Conservation (phyloP, 2,113 vertebrate species). For the Nothobranchius furzeri region DNA sequence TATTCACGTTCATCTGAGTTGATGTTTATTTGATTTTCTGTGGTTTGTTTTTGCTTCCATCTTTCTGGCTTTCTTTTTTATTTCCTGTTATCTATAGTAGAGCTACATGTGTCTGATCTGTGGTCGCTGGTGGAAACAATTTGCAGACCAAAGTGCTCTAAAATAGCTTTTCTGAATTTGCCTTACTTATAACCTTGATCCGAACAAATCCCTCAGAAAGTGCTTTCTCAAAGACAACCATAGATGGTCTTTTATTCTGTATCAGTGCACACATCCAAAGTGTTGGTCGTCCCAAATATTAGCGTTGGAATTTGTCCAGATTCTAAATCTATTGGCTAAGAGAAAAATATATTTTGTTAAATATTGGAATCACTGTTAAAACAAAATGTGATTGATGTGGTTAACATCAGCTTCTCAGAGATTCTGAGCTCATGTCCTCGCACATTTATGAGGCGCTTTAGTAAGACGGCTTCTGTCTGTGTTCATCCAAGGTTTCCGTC, state of each 20-base stretch:
- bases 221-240: neutral
- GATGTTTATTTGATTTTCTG: neutral
- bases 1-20: too few relatives aligned
- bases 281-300: neutral
- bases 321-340: neutral
- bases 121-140: neutral
- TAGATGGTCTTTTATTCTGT: neutral
- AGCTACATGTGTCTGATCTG: neutral
- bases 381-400: too few relatives aligned
- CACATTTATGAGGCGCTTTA: too few relatives aligned
- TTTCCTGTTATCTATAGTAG: neutral
- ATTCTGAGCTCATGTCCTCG: too few relatives aligned
- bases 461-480: neutral
- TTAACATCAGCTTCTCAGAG: too few relatives aligned
- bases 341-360: too few relatives aligned
- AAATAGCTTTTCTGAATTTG: neutral
- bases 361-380: too few relatives aligned
- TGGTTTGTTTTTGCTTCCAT: neutral
- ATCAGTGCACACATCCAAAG: neutral
- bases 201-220: neutral
- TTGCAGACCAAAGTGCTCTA: neutral
- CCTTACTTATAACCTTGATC: neutral
- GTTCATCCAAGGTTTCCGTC: too few relatives aligned
- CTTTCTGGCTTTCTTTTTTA: neutral
- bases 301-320: neutral